Evolutionary conservation across 2,888 invertebrate genomes (phyloP), one percentile per base, ranked within the genome.

Genomic region (Charanyca ferruginea): DNA sequence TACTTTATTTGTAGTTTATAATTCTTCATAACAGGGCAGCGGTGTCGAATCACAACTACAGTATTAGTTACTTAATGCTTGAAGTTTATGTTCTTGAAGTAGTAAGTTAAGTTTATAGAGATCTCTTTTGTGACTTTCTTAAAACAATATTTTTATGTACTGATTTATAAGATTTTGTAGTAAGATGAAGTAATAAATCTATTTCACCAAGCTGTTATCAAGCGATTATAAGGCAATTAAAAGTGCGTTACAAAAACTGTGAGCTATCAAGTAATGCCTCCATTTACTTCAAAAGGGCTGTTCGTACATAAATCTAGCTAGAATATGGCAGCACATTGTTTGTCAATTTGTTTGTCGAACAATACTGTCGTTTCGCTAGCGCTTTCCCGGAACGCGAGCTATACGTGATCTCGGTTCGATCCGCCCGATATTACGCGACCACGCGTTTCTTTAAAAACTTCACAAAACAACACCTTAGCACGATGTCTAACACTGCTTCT

Each of bases 351-450:
- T 84, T 80, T 81, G 77, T 83, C 63, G 78, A 83, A 81, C 75
- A 81, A 83, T 83, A 72, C 63, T 63, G 62, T 49, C 76, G 84
- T 84, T 86, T 87, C 81, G 87, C 86, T 77, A 85, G 77, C 76
- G 84, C 81, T 86, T 85, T 87, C 87, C 83, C 81, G 57, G 83
- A 87, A 89, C 86, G 87, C 85, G 77, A 79, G 79, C 77, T 61
- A 82, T 88, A 89, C 89, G 89, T 89, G 88, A 88, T 84, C 73
- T 73, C 74, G 64, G 83, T 84, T 87, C 87, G 83, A 88, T 85
- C 77, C 85, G 80, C 79, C 87, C 73, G 77, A 77, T 81, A 85
- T 79, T 79, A 79, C 74, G 72, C 68, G 70, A 80, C 76, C 65
- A 68, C 66, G 57, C 62, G 54, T 65, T 83, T 76, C 62, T 67